A percentile compares a stretch with the other conserved stretches of the same genome.
Conservation (phyloP, 2,888 invertebrate species). For the Anthophora plumipes region DNA sequence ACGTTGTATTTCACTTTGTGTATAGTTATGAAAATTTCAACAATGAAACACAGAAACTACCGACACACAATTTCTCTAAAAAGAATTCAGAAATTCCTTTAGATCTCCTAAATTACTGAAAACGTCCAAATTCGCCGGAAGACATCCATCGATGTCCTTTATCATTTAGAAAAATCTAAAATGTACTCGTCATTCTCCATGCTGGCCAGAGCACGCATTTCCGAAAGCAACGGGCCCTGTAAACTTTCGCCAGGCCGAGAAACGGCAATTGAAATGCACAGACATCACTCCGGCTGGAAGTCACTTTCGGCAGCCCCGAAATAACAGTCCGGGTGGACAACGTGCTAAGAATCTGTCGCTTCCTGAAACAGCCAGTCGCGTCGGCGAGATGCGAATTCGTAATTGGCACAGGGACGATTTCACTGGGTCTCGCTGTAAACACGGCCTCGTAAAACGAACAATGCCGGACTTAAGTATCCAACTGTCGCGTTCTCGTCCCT, state of each 20-base stretch:
- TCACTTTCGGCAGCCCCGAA: constrained; percentile 71
- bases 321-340: constrained; percentile 69
- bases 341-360: constrained; percentile 72
- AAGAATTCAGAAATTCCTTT: no score
- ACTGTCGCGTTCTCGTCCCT: not conserved
- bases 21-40: no score
- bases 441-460: constrained; percentile 59
- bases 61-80: no score
- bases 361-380: constrained; percentile 61
- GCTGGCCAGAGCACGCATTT: constrained; percentile 8
- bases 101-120: not conserved
- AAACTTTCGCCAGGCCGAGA: constrained; percentile 56
- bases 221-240: not conserved
- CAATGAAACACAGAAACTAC: no score
- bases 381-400: constrained; percentile 72
- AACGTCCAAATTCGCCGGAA: not conserved
- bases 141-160: not conserved
- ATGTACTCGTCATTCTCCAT: not conserved
- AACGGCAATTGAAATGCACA: constrained; percentile 66
- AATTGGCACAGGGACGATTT: constrained; percentile 68
- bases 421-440: constrained; percentile 54
- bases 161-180: not conserved
- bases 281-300: constrained; percentile 64
- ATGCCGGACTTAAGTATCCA: constrained; percentile 34
- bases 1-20: no score